Percentiles rank a stretch among this genome's conserved stretches.
These are phyloP conservation scores for Oryctes rhinoceros DNA, from an alignment of 1,140 invertebrate genomes.

Conservation along the genomic window DNA sequence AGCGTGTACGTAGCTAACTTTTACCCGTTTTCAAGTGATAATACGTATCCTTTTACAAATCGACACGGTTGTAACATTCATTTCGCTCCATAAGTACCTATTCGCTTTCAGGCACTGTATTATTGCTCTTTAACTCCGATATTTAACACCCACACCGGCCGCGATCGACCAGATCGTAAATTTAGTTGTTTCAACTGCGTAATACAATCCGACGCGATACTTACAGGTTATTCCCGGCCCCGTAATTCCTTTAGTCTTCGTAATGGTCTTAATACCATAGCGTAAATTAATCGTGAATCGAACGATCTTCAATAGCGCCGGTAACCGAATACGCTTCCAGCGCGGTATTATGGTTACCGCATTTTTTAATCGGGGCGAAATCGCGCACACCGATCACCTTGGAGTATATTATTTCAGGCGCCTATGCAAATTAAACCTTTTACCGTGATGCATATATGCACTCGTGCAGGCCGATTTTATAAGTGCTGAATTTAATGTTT, in stretches of 20 bases:
- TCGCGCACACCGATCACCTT: not conserved
- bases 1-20: too few species aligned
- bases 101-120: too few species aligned
- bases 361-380: not conserved
- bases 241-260: not conserved
- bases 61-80: too few species aligned
- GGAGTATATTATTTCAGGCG: constrained; percentile 27
- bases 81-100: too few species aligned
- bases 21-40: too few species aligned
- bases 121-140: not conserved
- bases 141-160: not conserved
- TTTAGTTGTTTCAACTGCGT: constrained; percentile 3
- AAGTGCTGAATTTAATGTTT: not conserved
- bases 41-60: too few species aligned
- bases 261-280: not conserved
- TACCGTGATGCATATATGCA: constrained; percentile 7
- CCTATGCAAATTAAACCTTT: constrained; percentile 33
- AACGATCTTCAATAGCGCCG: constrained; percentile 4
- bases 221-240: not conserved
- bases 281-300: constrained; percentile 16
- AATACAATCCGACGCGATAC: not conserved
- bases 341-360: not conserved
- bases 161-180: not conserved
- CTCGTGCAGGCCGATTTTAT: not conserved
- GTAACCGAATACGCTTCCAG: not conserved